These are phyloP conservation scores for Trachelipus rathkii DNA, from an alignment of 1,140 invertebrate species.

Conservation along the genomic window DNA sequence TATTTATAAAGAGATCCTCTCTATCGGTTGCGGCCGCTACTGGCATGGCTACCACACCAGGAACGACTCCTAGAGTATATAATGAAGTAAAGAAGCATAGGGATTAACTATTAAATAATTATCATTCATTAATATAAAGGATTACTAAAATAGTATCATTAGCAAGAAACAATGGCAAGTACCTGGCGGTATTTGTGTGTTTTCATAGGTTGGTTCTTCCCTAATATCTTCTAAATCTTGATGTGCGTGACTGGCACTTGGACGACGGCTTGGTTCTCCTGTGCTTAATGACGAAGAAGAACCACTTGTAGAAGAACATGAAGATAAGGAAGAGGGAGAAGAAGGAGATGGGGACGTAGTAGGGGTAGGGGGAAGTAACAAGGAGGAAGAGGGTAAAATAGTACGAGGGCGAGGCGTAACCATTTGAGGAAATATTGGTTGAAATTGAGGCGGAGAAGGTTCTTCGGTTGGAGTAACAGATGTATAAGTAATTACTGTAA, in stretches of 20 bases:
- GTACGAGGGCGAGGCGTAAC: conserved; percentile 25
- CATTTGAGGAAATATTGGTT: conserved; percentile 48
- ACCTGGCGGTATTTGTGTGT: conserved; percentile 58
- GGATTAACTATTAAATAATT: no score
- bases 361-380: conserved; percentile 6
- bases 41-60: no score
- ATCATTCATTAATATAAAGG: no score
- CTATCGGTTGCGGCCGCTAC: no score
- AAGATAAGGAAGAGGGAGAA: conserved; percentile 24
- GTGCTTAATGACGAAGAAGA: conserved; percentile 14
- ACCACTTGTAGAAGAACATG: conserved; percentile 25
- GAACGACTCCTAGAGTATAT: no score
- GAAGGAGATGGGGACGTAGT: conserved; percentile 24
- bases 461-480: conserved; percentile 45
- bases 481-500: conserved; percentile 45
- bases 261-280: conserved; percentile 21
- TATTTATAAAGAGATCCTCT: no score
- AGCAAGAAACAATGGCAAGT: conserved; percentile 36
- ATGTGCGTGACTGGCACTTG: conserved; percentile 3
- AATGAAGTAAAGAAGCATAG: no score
- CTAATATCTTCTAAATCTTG: conserved; percentile 25
- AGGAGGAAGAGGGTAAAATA: conserved; percentile 4
- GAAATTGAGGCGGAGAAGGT: conserved; percentile 49
- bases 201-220: conserved; percentile 54
- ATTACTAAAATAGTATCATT: no score